Evolutionary conservation across 2,797 vertebrate genomes (phyloP).

Genomic region (Sylvia borin): DNA sequence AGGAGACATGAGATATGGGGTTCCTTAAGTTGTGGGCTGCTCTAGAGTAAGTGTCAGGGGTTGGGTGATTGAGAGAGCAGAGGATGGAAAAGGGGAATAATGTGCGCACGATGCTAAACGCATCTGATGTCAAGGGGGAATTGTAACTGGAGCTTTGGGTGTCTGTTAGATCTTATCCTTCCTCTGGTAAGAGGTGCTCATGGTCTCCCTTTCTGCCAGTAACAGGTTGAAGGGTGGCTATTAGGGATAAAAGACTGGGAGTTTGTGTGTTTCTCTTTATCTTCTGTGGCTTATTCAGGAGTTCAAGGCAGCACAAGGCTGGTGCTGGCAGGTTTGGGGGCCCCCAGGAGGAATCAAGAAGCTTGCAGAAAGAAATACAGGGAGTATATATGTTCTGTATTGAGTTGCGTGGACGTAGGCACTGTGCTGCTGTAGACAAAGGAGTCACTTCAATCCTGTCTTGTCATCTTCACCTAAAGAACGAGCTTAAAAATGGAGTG

Average conservation of each 20-base stretch:
- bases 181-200: background rate
- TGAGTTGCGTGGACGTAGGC: background rate
- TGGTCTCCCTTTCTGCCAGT: background rate
- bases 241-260: background rate
- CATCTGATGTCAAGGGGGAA: background rate
- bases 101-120: background rate
- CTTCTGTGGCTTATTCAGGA: background rate
- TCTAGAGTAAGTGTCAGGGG: background rate
- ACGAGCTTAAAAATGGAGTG: accelerated
- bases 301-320: background rate
- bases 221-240: too few relatives aligned
- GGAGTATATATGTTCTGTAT: background rate
- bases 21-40: background rate
- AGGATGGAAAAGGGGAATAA: background rate
- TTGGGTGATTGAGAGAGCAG: background rate
- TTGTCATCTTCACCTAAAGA: background rate
- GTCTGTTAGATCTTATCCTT: background rate
- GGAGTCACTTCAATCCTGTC: background rate
- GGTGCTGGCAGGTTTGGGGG: background rate
- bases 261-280: background rate
- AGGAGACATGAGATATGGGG: background rate
- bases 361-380: background rate
- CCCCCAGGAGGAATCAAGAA: background rate
- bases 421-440: background rate
- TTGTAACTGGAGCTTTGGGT: background rate